A percentile compares a stretch with the other conserved stretches of the same genome.
These are phyloP conservation scores for Lepilemur ruficaudatus DNA, from an alignment of 2,797 vertebrate species.

Conservation along the genomic window DNA sequence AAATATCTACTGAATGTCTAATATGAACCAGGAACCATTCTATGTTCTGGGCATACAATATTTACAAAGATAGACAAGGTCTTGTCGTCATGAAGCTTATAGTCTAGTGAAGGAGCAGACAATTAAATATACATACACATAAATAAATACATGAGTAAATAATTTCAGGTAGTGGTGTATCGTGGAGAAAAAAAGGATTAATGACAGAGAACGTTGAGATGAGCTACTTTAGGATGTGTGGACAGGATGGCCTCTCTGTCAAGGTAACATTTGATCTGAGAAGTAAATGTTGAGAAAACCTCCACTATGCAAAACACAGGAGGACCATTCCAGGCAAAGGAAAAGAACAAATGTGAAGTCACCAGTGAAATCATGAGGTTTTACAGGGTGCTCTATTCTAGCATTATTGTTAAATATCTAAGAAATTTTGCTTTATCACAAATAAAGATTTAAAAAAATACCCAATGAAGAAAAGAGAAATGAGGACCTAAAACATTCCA, in stretches of 20 bases:
- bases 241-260: neutral
- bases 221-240: neutral
- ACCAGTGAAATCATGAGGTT: neutral
- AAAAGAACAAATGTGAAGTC: neutral
- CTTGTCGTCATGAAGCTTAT: neutral
- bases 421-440: neutral
- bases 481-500: neutral
- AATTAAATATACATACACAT: neutral
- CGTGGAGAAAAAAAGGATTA: neutral
- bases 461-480: neutral
- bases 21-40: neutral
- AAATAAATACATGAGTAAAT: neutral
- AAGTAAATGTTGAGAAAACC: neutral
- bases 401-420: neutral
- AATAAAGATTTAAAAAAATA: conserved; percentile 16
- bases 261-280: neutral
- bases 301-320: neutral
- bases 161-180: neutral
- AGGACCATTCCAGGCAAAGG: neutral
- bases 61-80: neutral
- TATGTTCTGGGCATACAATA: neutral
- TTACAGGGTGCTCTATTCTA: neutral
- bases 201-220: neutral
- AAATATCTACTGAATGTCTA: neutral
- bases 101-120: neutral